Base-by-base conservation (phyloP, 2,113 vertebrate species). In the Megaceryle torquata region DNA sequence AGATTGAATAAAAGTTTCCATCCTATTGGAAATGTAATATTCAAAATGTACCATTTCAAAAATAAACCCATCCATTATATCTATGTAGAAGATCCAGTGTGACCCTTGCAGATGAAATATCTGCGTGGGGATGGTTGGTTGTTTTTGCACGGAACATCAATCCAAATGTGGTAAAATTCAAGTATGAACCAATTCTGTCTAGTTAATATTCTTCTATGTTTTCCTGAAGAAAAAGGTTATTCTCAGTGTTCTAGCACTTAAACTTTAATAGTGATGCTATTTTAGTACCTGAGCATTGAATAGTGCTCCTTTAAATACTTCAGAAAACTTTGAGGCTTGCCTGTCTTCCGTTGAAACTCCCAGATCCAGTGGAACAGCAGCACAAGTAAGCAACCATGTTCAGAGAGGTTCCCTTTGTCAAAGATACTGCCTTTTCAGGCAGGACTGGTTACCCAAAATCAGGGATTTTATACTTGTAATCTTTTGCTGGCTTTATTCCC, bases 161-260 rank as follows among this genome's bases (percentile, higher is more conserved):
- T 53, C 89, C 64, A 3, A 26, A 5, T 5, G 0, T 59, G 74
- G 57, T 69, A 63, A 82, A 89, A 93, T 92, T 85, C 67, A 91
- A 87, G 74, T 21, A 57, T 69, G 88, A 93, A 76, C 94, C 77
- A 59, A 5, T 82, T 91, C 91, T 92, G 91, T 91, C 81, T 91
- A 15, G 33, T 91, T 95, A 78, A 81, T 50, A 54, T 89, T 93
- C 56, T 68, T 70, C 59, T 46, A 0, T 65, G 59, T 69, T 94
- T 95, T 91, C 48, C 60, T 57, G 57, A n/a, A 91, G 76, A 56
- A 86, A 46, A 46, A 43, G 18, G 48, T 70, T 78, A 10, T 91
- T 88, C 59, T 88, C 1, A 0, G 48, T 77, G 74, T 93, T 84
- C 61, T 80, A 41, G 44, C 28, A 8, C 86, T 96, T 76, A 69